Evolutionary conservation across 2,888 invertebrate species (phyloP).

Genomic region (Lacanobia wlatinum): DNA sequence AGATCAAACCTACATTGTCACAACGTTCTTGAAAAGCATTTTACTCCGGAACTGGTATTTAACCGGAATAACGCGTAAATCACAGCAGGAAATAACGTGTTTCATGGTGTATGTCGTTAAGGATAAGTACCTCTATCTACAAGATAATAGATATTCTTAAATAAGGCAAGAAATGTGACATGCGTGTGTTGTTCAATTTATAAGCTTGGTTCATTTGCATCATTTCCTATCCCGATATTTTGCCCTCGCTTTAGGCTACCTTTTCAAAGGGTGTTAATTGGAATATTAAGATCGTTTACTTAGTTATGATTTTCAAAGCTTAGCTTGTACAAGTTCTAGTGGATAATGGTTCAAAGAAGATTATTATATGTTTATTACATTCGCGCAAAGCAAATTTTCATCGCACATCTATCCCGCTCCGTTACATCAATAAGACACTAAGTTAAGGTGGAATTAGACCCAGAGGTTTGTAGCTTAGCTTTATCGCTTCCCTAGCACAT

Average conservation of each 20-base stretch:
- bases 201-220: constrained; percentile 10
- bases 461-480: not conserved
- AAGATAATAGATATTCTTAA: constrained; percentile 13
- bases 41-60: constrained; percentile 17
- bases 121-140: constrained; percentile 38
- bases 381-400: not conserved
- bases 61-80: constrained; percentile 12
- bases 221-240: not conserved
- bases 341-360: not conserved
- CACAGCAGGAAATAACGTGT: constrained; percentile 20
- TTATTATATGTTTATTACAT: not conserved
- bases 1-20: not conserved
- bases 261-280: too few species aligned
- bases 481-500: not conserved
- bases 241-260: not conserved
- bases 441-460: not conserved
- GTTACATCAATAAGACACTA: not conserved
- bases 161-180: not conserved
- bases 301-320: not conserved
- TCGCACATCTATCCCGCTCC: not conserved
- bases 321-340: too few species aligned
- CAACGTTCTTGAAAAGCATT: constrained; percentile 23
- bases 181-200: not conserved
- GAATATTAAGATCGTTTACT: not conserved
- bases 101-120: not conserved